Evolutionary conservation across 2,888 invertebrate species (phyloP).

Genomic region (Podabrus alpinus): DNA sequence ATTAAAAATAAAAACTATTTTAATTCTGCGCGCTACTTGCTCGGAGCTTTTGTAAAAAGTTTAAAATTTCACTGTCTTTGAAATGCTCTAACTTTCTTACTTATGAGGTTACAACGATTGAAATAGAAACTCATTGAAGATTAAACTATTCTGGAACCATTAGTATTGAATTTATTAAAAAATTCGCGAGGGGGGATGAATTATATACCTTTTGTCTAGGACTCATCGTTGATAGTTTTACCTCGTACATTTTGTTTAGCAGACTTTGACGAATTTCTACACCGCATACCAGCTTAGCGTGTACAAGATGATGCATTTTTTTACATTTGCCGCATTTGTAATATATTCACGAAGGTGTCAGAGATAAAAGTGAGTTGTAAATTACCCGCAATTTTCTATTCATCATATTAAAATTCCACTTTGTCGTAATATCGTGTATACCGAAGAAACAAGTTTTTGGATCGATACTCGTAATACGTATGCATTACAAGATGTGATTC

Average conservation of each 20-base stretch:
- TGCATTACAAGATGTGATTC: background rate
- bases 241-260: background rate
- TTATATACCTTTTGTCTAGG: no score
- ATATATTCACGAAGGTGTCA: slow-evolving; percentile 17
- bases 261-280: background rate
- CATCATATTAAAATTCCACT: background rate
- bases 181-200: no score
- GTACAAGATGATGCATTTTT: slow-evolving; percentile 20
- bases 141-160: no score
- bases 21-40: no score
- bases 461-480: background rate
- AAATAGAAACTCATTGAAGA: no score
- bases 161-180: no score
- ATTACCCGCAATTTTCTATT: slow-evolving; percentile 26
- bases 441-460: background rate
- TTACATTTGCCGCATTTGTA: slow-evolving; percentile 19
- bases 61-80: no score
- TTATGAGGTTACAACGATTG: no score
- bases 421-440: background rate
- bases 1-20: no score
- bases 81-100: no score
- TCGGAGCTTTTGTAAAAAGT: no score
- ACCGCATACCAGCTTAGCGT: slow-evolving; percentile 6
- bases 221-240: no score
- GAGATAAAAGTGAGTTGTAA: slow-evolving; percentile 25